A percentile compares a stretch with the other conserved stretches of the same genome.
Conservation (phyloP, 2,113 vertebrate genomes). For the Leiothrix lutea region DNA sequence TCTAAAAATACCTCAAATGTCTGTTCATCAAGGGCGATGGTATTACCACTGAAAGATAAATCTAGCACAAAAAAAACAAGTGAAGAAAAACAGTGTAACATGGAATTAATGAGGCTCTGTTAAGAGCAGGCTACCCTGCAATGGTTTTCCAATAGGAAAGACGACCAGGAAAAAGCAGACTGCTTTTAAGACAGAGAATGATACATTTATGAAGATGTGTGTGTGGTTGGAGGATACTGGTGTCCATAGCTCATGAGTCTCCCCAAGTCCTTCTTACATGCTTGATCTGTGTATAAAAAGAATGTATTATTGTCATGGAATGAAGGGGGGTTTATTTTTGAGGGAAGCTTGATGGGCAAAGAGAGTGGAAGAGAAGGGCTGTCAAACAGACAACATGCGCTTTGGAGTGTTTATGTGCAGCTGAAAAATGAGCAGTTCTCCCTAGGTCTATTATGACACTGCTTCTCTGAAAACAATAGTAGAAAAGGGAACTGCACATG, state of each 20-base stretch:
- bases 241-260: not conserved
- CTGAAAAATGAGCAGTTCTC: not conserved
- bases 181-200: not conserved
- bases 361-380: not conserved
- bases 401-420: not conserved
- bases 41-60: not conserved
- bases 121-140: not conserved
- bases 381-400: not conserved
- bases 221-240: not conserved
- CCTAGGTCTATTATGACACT: not conserved
- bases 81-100: not conserved
- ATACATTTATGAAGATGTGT: not conserved
- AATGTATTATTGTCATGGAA: not conserved
- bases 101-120: not conserved
- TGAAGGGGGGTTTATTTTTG: not conserved
- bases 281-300: not conserved
- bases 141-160: not conserved
- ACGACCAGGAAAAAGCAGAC: not conserved
- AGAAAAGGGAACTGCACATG: not conserved
- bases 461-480: not conserved
- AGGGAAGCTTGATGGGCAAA: not conserved
- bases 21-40: not conserved
- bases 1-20: not conserved
- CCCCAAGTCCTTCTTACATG: not conserved
- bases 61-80: not conserved